Evolutionary conservation across 2,888 invertebrate genomes (phyloP).

Genomic region (Temnothorax ravouxi): DNA sequence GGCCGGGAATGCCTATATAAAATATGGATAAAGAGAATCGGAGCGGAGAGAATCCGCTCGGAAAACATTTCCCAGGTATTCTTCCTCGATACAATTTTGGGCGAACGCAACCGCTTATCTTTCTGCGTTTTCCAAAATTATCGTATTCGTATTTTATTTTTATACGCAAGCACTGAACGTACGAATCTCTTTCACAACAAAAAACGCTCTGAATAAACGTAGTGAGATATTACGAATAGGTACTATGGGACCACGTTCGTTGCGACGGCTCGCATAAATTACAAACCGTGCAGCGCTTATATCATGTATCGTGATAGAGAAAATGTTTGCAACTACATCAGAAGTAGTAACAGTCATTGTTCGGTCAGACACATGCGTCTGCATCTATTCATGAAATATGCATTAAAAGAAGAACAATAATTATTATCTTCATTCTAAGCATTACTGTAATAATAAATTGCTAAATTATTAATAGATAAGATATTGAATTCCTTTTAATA

Average conservation of each 20-base stretch:
- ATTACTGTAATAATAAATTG: background rate
- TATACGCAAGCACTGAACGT: constrained; percentile 43
- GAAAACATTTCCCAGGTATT: constrained; percentile 56
- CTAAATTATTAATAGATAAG: background rate
- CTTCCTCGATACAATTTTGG: constrained; percentile 48
- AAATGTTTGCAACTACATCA: background rate
- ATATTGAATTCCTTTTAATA: background rate
- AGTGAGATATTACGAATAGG: constrained; percentile 45
- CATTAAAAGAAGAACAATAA: background rate
- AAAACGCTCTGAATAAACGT: constrained; percentile 57
- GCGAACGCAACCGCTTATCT: constrained; percentile 31
- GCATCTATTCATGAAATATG: background rate
- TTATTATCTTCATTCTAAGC: background rate
- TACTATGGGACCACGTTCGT: constrained; percentile 32
- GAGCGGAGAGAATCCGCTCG: constrained; percentile 10
- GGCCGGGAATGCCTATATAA: constrained; percentile 12
- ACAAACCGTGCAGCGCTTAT: background rate
- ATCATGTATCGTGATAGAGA: background rate
- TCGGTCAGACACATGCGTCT: constrained; percentile 9
- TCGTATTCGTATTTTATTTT: constrained; percentile 57
- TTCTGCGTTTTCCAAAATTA: constrained; percentile 56
- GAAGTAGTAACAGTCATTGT: constrained; percentile 42
- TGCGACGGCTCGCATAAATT: background rate
- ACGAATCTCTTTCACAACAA: background rate
- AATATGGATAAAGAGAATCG: constrained; percentile 27